Percentiles rank a stretch among this genome's conserved stretches.
These are phyloP conservation scores for Ciconia nigra DNA, from an alignment of 2,797 vertebrate species.

Conservation along the genomic window DNA sequence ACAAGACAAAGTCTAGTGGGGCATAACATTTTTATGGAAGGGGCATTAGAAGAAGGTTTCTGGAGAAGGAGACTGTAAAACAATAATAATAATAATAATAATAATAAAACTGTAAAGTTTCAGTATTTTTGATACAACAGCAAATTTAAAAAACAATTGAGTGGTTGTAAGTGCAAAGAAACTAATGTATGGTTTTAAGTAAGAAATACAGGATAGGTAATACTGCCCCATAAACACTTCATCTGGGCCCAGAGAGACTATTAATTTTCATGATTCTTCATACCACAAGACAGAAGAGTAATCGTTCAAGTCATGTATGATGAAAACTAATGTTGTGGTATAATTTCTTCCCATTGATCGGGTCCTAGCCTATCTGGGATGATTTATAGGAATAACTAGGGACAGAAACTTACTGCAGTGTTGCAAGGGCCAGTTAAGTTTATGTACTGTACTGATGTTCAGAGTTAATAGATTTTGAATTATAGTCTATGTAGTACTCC, in stretches of 20 bases:
- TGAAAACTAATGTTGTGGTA: conserved; percentile 71
- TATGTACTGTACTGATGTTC: conserved; percentile 43
- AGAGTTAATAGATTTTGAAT: conserved; percentile 65
- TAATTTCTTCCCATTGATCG: conserved; percentile 75
- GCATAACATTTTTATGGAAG: not conserved
- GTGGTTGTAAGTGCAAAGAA: not conserved
- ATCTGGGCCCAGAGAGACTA: conserved; percentile 30
- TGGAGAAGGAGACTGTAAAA: not conserved
- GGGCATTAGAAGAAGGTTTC: not conserved
- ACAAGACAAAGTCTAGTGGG: not conserved
- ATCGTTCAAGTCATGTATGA: conserved; percentile 67
- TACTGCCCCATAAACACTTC: conserved; percentile 63
- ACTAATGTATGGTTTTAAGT: conserved; percentile 66
- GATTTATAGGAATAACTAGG: conserved; percentile 72
- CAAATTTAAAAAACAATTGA: conserved; percentile 40
- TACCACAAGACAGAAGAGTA: conserved; percentile 65
- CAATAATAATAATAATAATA: too few relatives aligned
- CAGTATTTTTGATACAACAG: not conserved
- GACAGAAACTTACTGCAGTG: conserved; percentile 23
- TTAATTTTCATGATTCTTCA: conserved; percentile 70
- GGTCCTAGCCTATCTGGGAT: conserved; percentile 51
- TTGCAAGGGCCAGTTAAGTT: conserved; percentile 40
- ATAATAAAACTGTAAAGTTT: conserved; percentile 18
- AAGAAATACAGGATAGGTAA: conserved; percentile 65
- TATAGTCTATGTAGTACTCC: not conserved